A percentile compares a stretch with the other conserved stretches of the same genome.
Evolutionary conservation across 2,113 vertebrate species (phyloP).

Genomic region (Entelurus aequoreus): DNA sequence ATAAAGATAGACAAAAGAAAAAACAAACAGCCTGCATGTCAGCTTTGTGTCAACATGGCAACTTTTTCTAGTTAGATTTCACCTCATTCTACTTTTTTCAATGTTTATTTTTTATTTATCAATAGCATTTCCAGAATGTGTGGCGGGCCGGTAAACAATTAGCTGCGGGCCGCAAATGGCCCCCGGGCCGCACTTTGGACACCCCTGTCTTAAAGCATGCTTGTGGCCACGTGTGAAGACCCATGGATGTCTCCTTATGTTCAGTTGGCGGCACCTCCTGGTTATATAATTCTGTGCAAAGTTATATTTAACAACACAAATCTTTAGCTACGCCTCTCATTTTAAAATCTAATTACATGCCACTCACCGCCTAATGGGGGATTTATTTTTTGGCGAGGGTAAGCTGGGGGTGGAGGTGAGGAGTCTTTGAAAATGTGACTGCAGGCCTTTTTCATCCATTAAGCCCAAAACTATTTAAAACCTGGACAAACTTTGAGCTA

Average conservation of each 20-base stretch:
- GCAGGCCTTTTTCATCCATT: neutral
- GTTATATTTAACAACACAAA: slow-evolving; percentile 56
- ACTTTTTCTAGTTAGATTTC: too few relatives aligned
- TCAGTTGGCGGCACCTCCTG: slow-evolving; percentile 36
- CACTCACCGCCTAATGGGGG: slow-evolving; percentile 34
- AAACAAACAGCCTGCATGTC: too few relatives aligned
- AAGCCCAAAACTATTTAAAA: slow-evolving; percentile 36
- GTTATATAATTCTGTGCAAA: slow-evolving; percentile 46
- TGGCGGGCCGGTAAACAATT: too few relatives aligned
- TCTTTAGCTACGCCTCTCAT: slow-evolving; percentile 44
- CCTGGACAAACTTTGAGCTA: too few relatives aligned
- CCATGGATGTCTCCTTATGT: slow-evolving; percentile 12
- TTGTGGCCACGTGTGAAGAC: neutral
- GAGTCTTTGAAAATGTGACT: slow-evolving; percentile 30
- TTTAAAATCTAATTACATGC: slow-evolving; percentile 54
- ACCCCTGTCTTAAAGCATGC: neutral
- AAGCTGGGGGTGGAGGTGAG: slow-evolving; percentile 46
- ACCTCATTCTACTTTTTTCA: too few relatives aligned
- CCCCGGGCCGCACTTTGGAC: too few relatives aligned
- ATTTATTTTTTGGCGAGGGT: slow-evolving; percentile 34
- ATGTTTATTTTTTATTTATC: too few relatives aligned
- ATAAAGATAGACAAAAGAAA: too few relatives aligned
- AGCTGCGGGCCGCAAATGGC: too few relatives aligned
- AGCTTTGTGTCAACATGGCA: too few relatives aligned
- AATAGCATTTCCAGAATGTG: too few relatives aligned